Base-by-base conservation (phyloP, 1,140 invertebrate species). In the Drosophila ogumai region DNA sequence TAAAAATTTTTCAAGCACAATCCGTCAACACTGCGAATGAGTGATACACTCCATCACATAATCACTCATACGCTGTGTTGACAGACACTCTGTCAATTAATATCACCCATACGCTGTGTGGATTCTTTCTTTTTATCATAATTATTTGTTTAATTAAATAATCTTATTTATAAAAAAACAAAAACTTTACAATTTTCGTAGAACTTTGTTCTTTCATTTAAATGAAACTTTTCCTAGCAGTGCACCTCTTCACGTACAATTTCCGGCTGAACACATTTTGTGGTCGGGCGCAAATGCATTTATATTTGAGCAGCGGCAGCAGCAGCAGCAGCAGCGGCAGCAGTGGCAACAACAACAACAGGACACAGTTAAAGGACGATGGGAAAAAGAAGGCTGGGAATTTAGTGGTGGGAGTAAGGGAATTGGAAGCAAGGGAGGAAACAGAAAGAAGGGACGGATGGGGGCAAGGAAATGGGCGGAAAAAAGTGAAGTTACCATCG, bases 221-320 rank as follows among this genome's bases (percentile, higher is more conserved):
- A 17, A 8, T 12, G 6, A 6, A 10, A 54, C 2, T 13, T 15
- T 44, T 75, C 19, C 17, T 52, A 3, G 4, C 68, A 73, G 73
- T 81, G 80, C 77, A 78, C 65, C 84, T 72, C 60, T 75, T 69
- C 86, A 90, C 86, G 82, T 90, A 90, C 87, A 90, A 90, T 90
- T 90, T 90, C 87, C 87, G 87, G 86, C 88, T 90, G 76, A 90
- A 86, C 86, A 90, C 87, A 90, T 90, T 88, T 88, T 88, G 84
- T 88, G 84, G 84, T 88, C 69, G 81, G 84, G 76, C 65, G 77
- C 79, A 90, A 87, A 90, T 90, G 84, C 84, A 88, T 88, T 88
- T 88, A 88, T 88, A 88, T 88, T 88, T 88, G 73, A 90, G 68
- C 82, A 79, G 81, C 66, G 75, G 17, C 58, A 79, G 31, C 75